Conservation (phyloP, 2,797 vertebrate species). For the Passerculus sandwichensis region DNA sequence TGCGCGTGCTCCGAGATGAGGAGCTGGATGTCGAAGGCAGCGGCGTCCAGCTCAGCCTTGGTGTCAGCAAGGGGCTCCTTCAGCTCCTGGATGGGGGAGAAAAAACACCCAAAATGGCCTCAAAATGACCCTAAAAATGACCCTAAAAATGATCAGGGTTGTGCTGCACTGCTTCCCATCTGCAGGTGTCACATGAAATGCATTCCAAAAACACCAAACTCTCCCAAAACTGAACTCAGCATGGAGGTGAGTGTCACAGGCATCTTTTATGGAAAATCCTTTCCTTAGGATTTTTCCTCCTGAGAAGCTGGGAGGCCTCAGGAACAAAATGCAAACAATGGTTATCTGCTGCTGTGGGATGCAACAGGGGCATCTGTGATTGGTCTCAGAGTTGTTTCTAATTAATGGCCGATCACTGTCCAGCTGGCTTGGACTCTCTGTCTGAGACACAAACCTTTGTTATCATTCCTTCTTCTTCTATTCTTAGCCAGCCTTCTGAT, state of each 20-base stretch:
- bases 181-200: neutral
- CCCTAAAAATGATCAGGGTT: neutral
- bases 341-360: too few species aligned
- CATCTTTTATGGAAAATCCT: too few species aligned
- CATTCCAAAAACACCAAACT: neutral
- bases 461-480: too few species aligned
- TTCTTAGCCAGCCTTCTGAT: too few species aligned
- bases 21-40: constrained; percentile 86
- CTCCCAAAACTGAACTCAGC: neutral
- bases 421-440: too few species aligned
- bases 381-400: too few species aligned
- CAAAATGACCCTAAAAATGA: neutral
- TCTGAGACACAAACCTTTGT: too few species aligned
- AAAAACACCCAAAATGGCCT: neutral
- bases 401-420: too few species aligned
- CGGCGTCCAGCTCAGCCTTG: constrained; percentile 80
- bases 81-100: constrained; percentile 78
- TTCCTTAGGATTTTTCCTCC: too few species aligned
- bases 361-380: too few species aligned
- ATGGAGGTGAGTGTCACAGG: neutral
- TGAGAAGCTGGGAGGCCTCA: too few species aligned
- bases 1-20: constrained; percentile 92
- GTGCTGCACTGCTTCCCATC: neutral
- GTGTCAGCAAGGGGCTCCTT: constrained; percentile 78
- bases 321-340: too few species aligned